A percentile compares a stretch with the other conserved stretches of the same genome.
These are phyloP conservation scores for Pygocentrus nattereri DNA, from an alignment of 2,797 vertebrate genomes.

Conservation along the genomic window DNA sequence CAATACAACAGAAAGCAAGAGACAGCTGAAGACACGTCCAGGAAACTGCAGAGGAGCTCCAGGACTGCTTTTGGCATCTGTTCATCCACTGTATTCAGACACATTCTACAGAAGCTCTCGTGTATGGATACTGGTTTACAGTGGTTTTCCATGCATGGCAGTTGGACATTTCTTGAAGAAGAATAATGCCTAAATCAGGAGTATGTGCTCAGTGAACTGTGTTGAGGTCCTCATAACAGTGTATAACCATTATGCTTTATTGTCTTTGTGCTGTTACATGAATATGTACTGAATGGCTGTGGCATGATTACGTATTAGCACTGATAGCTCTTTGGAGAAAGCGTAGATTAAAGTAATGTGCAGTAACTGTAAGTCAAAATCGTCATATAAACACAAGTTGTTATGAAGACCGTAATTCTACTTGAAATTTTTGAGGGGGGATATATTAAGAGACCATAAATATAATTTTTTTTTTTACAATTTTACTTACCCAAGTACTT, in stretches of 20 bases:
- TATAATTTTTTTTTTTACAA: no score
- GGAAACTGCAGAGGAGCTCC: background rate
- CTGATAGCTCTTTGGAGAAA: background rate
- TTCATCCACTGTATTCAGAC: background rate
- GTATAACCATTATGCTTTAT: background rate
- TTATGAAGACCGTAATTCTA: background rate
- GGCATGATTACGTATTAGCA: background rate
- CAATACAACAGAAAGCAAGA: background rate
- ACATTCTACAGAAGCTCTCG: background rate
- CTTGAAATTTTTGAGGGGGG: no score
- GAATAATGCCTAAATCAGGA: background rate
- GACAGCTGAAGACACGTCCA: conserved; percentile 35
- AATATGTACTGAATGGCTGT: background rate
- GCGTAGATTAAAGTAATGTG: background rate
- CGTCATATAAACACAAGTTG: background rate
- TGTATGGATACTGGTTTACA: background rate
- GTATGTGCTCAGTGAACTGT: background rate
- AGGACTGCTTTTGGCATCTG: conserved; percentile 1
- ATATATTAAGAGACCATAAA: no score
- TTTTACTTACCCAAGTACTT: no score
- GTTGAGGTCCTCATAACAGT: background rate
- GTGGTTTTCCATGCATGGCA: background rate
- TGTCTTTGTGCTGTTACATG: conserved; percentile 1
- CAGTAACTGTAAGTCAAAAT: conserved; percentile 11
- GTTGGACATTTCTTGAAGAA: background rate